phyloP scores from a whole-genome alignment of 2,113 vertebrate species.

The Nesogale talazaci region DNA sequence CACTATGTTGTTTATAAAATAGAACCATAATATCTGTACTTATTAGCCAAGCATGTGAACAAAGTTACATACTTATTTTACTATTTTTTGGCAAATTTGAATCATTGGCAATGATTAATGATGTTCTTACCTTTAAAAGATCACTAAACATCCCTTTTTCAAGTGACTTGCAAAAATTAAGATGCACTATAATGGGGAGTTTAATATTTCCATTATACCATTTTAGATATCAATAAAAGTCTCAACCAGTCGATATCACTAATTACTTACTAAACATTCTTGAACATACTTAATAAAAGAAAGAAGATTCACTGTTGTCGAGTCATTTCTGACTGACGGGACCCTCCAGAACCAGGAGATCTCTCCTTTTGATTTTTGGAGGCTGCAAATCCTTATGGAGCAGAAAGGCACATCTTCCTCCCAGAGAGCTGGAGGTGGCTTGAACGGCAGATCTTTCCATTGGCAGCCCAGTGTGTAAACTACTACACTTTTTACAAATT shows the following conservation, averaged over 20 bases:
- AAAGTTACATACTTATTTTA: not conserved
- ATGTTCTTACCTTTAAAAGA: constrained; percentile 4
- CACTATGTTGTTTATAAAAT: not conserved
- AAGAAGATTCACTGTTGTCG: no score
- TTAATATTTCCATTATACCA: not conserved
- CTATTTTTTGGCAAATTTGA: constrained; percentile 6
- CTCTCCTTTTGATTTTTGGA: no score
- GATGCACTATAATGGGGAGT: not conserved
- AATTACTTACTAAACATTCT: not conserved
- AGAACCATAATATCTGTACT: not conserved
- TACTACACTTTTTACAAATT: not conserved
- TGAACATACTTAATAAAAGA: not conserved
- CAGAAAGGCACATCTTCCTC: no score
- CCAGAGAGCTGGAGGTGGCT: no score
- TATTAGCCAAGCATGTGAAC: constrained; percentile 28
- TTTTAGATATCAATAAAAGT: not conserved
- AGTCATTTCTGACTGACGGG: no score
- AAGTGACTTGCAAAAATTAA: not conserved
- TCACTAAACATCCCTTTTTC: not conserved
- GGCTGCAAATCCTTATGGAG: no score
- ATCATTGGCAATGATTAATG: constrained; percentile 47
- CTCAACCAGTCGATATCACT: not conserved
- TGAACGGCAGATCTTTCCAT: no score
- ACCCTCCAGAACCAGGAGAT: no score
- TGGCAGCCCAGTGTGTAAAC: no score